Conservation (phyloP, 2,797 vertebrate species). For the Podarcis siculus region DNA sequence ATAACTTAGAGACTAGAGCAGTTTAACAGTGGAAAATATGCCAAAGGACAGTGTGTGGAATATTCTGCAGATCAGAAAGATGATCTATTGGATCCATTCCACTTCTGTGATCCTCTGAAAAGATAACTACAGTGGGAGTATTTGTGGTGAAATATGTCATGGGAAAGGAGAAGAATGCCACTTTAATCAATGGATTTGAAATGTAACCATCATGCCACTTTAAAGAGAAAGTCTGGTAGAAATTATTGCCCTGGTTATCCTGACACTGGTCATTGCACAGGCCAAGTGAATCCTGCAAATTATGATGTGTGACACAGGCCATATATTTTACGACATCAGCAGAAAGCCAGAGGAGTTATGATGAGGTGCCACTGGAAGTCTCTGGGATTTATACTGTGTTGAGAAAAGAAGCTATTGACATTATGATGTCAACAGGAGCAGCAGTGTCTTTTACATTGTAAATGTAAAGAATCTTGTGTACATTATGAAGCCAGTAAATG, state of each 20-base stretch:
- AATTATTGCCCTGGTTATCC: constrained; percentile 34
- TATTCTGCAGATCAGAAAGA: neutral
- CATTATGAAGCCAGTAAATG: constrained; percentile 43
- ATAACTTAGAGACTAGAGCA: neutral
- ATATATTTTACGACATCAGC: constrained; percentile 45
- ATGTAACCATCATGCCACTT: constrained; percentile 10
- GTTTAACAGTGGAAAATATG: neutral
- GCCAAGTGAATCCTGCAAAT: constrained; percentile 36
- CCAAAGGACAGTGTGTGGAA: neutral
- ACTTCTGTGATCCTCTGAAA: neutral
- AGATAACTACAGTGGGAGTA: constrained; percentile 14
- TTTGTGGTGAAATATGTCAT: neutral
- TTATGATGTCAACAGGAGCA: constrained; percentile 16
- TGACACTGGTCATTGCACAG: constrained; percentile 24
- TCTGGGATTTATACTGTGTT: constrained; percentile 22
- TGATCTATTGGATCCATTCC: neutral
- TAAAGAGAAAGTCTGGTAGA: constrained; percentile 46
- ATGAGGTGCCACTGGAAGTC: neutral
- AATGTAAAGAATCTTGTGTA: constrained; percentile 52
- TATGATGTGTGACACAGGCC: constrained; percentile 39
- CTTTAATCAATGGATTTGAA: neutral
- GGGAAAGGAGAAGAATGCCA: constrained; percentile 18
- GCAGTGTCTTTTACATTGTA: constrained; percentile 33
- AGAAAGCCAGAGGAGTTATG: constrained; percentile 36
- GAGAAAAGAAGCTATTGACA: neutral